These are phyloP conservation scores for Rhinichthys klamathensis DNA, from an alignment of 2,113 vertebrate species.

Conservation along the genomic window DNA sequence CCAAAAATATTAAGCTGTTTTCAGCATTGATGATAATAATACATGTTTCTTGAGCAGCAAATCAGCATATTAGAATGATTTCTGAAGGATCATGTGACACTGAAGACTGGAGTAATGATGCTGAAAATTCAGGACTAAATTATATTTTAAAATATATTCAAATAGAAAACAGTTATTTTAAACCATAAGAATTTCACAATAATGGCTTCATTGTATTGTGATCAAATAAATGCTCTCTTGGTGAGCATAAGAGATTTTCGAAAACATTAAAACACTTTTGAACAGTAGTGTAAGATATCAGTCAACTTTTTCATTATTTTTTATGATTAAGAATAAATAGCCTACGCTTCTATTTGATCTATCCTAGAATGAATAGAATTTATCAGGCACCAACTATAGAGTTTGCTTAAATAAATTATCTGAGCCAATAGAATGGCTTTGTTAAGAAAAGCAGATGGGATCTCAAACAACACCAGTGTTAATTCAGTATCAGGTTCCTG, in stretches of 20 bases:
- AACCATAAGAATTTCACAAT: not conserved
- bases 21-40: too few relatives aligned
- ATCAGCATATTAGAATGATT: too few relatives aligned
- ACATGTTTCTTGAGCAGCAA: too few relatives aligned
- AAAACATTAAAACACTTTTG: not conserved
- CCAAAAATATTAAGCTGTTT: too few relatives aligned
- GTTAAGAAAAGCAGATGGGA: not conserved
- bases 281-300: not conserved
- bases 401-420: not conserved
- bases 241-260: not conserved
- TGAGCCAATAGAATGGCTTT: not conserved
- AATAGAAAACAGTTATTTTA: not conserved
- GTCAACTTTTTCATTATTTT: too few relatives aligned
- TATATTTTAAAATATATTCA: not conserved
- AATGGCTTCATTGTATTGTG: not conserved
- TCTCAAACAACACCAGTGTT: not conserved
- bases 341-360: not conserved
- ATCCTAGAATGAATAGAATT: too few relatives aligned
- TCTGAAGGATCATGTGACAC: too few relatives aligned
- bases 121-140: not conserved
- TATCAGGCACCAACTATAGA: not conserved
- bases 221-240: not conserved
- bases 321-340: not conserved
- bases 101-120: too few relatives aligned
- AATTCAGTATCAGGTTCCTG: not conserved